Percentiles rank a stretch among this genome's conserved stretches.
Conservation (phyloP, 2,113 vertebrate species). For the Fregetta grallaria region DNA sequence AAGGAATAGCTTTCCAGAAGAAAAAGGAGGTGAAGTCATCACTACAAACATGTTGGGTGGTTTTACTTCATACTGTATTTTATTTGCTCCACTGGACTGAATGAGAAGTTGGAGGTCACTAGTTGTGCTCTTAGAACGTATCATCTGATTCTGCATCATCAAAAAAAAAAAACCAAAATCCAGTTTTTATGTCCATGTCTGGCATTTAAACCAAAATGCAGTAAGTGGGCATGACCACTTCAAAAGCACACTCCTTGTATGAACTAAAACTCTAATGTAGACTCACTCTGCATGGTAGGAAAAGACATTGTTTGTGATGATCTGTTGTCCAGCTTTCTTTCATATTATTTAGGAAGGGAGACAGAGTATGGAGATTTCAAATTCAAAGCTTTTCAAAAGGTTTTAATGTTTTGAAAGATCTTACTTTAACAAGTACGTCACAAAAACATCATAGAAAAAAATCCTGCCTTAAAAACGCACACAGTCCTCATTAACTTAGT, state of each 20-base stretch:
- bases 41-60: accelerated
- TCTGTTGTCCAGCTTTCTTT: background rate
- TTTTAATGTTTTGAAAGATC: background rate
- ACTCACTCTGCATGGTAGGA: background rate
- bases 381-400: background rate
- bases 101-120: background rate
- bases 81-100: background rate
- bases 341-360: background rate
- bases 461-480: background rate
- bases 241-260: background rate
- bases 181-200: background rate
- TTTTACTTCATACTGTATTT: background rate
- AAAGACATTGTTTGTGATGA: background rate
- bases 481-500: background rate
- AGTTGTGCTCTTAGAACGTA: background rate
- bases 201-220: background rate
- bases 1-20: background rate
- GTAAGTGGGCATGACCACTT: background rate
- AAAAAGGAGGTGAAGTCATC: background rate
- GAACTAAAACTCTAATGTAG: background rate
- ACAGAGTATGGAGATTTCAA: background rate
- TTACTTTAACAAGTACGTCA: background rate
- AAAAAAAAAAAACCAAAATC: background rate
- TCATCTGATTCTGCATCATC: background rate
- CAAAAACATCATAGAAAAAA: background rate